phyloP scores from a whole-genome alignment of 2,797 vertebrate genomes.

The Macroramphosus scolopax region DNA sequence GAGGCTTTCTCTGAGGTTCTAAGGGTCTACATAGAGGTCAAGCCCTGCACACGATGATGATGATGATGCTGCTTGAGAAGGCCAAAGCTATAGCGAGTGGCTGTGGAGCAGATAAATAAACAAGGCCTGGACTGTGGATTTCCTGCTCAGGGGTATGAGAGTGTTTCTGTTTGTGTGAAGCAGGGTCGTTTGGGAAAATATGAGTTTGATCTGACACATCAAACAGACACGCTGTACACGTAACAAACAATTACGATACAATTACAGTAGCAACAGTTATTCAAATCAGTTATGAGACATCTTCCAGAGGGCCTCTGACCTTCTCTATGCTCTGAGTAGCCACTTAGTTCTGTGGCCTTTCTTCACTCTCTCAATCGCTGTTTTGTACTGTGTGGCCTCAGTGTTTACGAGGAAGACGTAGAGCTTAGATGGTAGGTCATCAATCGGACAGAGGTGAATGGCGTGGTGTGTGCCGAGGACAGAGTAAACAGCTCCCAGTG shows the following conservation, averaged over 20 bases:
- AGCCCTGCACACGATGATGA: constrained; percentile 39
- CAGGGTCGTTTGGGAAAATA: too few species aligned
- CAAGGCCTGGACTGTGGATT: constrained; percentile 53
- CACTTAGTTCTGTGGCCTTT: constrained; percentile 20
- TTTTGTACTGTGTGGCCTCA: constrained; percentile 41
- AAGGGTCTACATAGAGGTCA: constrained; percentile 71
- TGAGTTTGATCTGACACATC: constrained; percentile 20
- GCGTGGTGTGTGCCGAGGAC: constrained; percentile 41
- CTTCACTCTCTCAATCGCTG: constrained; percentile 46
- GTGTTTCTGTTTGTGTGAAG: constrained; percentile 31
- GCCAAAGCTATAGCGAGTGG: constrained; percentile 21
- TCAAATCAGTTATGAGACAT: too few species aligned
- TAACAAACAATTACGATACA: constrained; percentile 18
- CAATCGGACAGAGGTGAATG: constrained; percentile 66
- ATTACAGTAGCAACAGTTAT: constrained; percentile 19
- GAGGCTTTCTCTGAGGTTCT: constrained; percentile 60
- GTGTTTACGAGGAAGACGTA: constrained; percentile 57
- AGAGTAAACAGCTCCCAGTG: constrained; percentile 53
- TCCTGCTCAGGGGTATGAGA: constrained; percentile 42
- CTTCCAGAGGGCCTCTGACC: too few species aligned
- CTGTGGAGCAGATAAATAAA: constrained; percentile 66
- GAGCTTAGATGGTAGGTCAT: constrained; percentile 66
- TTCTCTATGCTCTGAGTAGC: constrained; percentile 1
- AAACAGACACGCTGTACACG: constrained; percentile 22
- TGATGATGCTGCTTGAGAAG: constrained; percentile 18